A percentile compares a stretch with the other conserved stretches of the same genome.
These are phyloP conservation scores for Anguilla marmorata DNA, from an alignment of 2,797 vertebrate genomes.

Conservation along the genomic window DNA sequence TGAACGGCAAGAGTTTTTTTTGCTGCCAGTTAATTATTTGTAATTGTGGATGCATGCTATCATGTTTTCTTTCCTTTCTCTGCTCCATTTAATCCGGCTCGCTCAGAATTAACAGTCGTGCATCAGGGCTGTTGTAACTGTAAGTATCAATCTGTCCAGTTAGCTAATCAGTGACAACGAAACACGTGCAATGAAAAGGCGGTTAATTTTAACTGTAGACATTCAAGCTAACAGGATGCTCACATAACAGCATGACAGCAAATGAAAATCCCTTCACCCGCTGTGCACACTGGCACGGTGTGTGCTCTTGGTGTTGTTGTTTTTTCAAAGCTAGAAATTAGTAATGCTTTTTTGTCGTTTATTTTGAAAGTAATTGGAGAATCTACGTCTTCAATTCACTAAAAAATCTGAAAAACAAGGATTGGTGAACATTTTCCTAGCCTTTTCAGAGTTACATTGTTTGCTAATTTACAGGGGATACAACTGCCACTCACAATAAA, in stretches of 20 bases:
- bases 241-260: not conserved
- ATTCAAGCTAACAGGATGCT: not conserved
- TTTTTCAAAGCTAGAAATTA: not conserved
- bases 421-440: not conserved
- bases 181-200: not conserved
- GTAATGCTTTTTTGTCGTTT: not conserved
- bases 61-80: not conserved
- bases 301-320: not conserved
- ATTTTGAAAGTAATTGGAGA: not conserved
- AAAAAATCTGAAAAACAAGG: not conserved
- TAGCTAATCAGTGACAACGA: not conserved
- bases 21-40: not conserved
- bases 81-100: not conserved
- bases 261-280: not conserved
- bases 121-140: not conserved
- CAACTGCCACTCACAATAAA: not conserved
- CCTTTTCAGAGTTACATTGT: not conserved
- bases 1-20: conserved; percentile 17
- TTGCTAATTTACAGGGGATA: not conserved
- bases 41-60: not conserved
- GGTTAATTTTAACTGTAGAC: not conserved
- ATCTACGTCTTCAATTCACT: not conserved
- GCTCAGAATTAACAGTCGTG: not conserved
- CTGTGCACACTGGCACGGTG: too few species aligned
- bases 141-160: not conserved